Base-by-base conservation (phyloP, 2,113 vertebrate species). In the Rynchops niger region DNA sequence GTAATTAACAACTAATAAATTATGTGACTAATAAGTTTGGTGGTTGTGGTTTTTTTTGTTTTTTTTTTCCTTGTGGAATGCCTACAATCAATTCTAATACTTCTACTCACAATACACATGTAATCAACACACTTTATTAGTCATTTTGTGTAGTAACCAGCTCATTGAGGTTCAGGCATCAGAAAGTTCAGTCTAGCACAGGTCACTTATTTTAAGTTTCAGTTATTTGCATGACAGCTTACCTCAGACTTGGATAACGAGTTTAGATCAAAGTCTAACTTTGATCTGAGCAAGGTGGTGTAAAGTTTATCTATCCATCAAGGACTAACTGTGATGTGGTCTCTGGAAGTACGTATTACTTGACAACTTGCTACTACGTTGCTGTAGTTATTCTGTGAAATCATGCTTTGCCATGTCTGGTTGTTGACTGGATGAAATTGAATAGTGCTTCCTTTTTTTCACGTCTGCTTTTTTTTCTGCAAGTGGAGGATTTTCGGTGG, bases 1-100 rank as follows among this genome's bases (percentile, higher is more conserved):
- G 82, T 95, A 93, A 96, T 96, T 96, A 95, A 95, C 84, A 89
- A 88, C 73, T 95, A 96, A 95, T 94, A 95, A 94, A 91, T 96
- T 96, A 94, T 62, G 58, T 58, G 66, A 88, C 65, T 96, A 92
- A 91, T 95, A 93, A 84, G 82, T 95, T 95, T 69, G 11, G 34
- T 83, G 29, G n/a, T n/a, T n/a, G n/a, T n/a, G n/a, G n/a, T n/a
- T n/a, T n/a, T n/a, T n/a, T n/a, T n/a, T 78, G 58, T 3, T n/a
- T 36, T 72, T 42, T 47, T 86, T 38, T 53, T 50, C 56, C 56
- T 71, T 5, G 1, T 52, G 20, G 26, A 87, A 59, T 79, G 34
- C 19, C 32, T 84, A 50, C 40, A 82, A 82, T 82, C 86, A 87
- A 45, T 91, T 89, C 7, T 55, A 80, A 56, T 56, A 42, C 4